Evolutionary conservation across 1,140 invertebrate genomes (phyloP), one percentile per base, ranked within the genome.

Genomic region (Bombus sylvicola): DNA sequence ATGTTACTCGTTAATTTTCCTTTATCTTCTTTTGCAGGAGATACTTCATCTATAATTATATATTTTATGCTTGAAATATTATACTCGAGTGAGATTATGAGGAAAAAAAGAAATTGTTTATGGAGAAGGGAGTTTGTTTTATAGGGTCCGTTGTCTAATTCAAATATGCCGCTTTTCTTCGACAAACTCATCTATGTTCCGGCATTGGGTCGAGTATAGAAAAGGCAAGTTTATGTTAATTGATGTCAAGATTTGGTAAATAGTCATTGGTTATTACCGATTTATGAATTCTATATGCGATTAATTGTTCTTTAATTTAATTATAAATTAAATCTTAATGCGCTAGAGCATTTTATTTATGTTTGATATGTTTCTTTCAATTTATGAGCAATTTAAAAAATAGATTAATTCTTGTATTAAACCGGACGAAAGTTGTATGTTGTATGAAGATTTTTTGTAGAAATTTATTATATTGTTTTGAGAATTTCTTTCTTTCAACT

Each of bases 191-290:
- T 62, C 66, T 18, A 71, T 78, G 75, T 87, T 81, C 77, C 86
- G 76, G 84, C 78, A 37, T 41, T 15, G 79, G 12, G 18, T 66
- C 59, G 57, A 57, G 84, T 85, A 62, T 87, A 76, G 66, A 88
- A 76, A 86, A 72, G 72, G 77, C 57, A 69, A 76, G 78, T 72
- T 81, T 76, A 78, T 86, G 64, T 88, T 86, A 86, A 88, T 88
- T 88, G 85, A 81, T 72, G 66, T 75, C 78, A 77, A 72, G 59
- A 86, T 81, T 76, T 77, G 57, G 74, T 64, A 82, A 76, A 86
- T 73, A 73, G 34, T 85, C 73, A 71, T 81, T 68, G 83, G 71
- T 77, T 74, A 78, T 87, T 85, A 39, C 62, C 1, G 22, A 68
- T 81, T 68, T 75, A 81, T 57, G 13, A 80, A 47, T 72, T 31